phyloP scores from a whole-genome alignment of 53 echinoderm and acorn worm genomes.

The Astropecten irregularis region DNA sequence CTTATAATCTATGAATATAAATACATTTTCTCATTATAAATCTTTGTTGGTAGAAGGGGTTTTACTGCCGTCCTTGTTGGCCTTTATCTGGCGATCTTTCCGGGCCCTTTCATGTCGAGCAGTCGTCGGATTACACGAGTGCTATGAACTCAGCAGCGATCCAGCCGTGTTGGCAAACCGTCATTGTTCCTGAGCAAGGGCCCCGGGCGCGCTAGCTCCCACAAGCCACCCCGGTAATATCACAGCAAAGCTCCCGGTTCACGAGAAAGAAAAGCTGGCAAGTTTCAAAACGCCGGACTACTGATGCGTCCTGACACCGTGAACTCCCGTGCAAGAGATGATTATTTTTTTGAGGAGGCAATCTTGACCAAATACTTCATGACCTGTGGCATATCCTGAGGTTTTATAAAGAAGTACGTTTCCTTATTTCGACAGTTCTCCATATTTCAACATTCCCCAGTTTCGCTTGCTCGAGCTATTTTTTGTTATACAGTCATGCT shows the following conservation, averaged over 20 bases:
- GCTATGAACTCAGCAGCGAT: background rate
- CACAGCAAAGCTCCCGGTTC: too few species aligned
- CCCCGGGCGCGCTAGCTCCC: too few species aligned
- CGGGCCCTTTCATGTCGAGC: slow-evolving; percentile 11
- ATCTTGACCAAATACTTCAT: slow-evolving; percentile 9
- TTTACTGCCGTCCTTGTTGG: slow-evolving; percentile 13
- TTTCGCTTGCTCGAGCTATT: too few species aligned
- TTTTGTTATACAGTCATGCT: too few species aligned
- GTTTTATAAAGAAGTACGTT: too few species aligned
- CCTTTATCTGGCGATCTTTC: slow-evolving; percentile 8
- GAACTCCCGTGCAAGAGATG: background rate
- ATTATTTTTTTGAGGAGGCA: background rate
- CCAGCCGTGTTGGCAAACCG: background rate
- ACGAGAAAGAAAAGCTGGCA: background rate
- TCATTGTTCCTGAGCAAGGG: slow-evolving; percentile 16
- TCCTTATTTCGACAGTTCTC: too few species aligned
- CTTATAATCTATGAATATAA: too few species aligned
- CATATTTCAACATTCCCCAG: too few species aligned
- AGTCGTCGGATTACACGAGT: slow-evolving; percentile 40
- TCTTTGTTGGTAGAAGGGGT: too few species aligned
- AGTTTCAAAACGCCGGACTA: background rate
- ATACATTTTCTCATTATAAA: too few species aligned
- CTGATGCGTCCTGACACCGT: slow-evolving; percentile 31
- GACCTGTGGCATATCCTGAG: slow-evolving; percentile 6
- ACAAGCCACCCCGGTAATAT: too few species aligned